phyloP scores from a whole-genome alignment of 35 echinoderm and acorn worm species.

The Hemicentrotus pulcherrimus region DNA sequence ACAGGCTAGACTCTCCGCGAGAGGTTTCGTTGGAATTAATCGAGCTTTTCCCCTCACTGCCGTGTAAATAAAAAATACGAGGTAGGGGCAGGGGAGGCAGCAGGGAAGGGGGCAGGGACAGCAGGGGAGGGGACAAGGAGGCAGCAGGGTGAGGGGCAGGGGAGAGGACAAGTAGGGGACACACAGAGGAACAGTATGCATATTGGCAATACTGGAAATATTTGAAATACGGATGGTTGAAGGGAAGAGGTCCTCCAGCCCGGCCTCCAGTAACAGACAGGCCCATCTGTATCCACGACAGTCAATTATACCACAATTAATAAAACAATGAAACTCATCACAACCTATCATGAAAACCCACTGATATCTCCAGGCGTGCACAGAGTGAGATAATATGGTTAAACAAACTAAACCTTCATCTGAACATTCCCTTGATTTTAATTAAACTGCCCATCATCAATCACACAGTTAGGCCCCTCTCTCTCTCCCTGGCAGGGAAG shows the following conservation, averaged over 20 bases:
- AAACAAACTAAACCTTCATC: neutral
- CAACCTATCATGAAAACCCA: neutral
- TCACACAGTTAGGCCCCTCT: neutral
- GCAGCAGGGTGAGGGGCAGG: too few species aligned
- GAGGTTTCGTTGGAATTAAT: too few species aligned
- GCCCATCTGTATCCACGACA: neutral
- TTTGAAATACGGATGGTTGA: too few species aligned
- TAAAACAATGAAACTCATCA: neutral
- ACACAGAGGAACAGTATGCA: neutral
- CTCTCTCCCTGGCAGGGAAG: neutral
- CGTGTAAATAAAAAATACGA: too few species aligned
- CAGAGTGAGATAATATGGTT: neutral
- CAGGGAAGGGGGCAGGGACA: too few species aligned
- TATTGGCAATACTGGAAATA: too few species aligned
- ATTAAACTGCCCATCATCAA: constrained; percentile 9
- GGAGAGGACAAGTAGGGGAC: too few species aligned
- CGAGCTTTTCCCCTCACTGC: too few species aligned
- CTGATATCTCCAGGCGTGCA: neutral
- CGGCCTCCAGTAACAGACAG: neutral
- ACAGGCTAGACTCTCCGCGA: too few species aligned
- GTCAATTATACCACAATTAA: neutral
- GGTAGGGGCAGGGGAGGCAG: too few species aligned
- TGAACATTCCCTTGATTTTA: neutral
- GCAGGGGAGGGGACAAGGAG: too few species aligned
- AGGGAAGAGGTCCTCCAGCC: neutral